phyloP scores from a whole-genome alignment of 2,888 invertebrate species.

The Hoplodrina ambigua region DNA sequence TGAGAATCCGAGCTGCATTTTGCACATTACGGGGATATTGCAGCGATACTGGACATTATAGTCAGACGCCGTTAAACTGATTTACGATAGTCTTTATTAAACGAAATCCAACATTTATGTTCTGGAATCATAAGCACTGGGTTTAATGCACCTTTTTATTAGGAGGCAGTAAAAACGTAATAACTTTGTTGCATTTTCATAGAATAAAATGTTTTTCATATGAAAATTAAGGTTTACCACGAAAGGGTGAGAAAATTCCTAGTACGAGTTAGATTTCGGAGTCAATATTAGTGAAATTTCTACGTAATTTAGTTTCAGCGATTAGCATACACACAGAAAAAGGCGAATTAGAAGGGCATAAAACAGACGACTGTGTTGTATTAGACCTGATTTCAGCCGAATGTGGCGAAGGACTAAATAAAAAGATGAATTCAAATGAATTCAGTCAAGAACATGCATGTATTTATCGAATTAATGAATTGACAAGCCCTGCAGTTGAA shows the following conservation, averaged over 20 bases:
- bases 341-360: not conserved
- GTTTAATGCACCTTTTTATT: conserved; percentile 50
- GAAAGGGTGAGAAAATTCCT: not conserved
- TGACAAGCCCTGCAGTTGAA: conserved; percentile 19
- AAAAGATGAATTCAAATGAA: not conserved
- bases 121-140: conserved; percentile 55
- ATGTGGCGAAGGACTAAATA: not conserved
- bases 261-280: not conserved
- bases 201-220: conserved; percentile 16
- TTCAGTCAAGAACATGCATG: not conserved
- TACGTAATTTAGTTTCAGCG: not conserved
- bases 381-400: not conserved
- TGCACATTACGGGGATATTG: conserved; percentile 66
- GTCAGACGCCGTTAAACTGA: conserved; percentile 66
- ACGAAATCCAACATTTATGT: conserved; percentile 46
- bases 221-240: conserved; percentile 7
- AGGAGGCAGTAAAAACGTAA: conserved; percentile 9
- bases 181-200: conserved; percentile 44
- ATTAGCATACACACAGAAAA: conserved; percentile 21
- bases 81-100: conserved; percentile 62
- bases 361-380: not conserved
- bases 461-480: conserved; percentile 2
- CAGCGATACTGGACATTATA: conserved; percentile 70
- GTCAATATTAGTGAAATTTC: conserved; percentile 1
- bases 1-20: conserved; percentile 65